Base-by-base conservation (phyloP, 2,113 vertebrate species). In the Stictonetta naevosa region DNA sequence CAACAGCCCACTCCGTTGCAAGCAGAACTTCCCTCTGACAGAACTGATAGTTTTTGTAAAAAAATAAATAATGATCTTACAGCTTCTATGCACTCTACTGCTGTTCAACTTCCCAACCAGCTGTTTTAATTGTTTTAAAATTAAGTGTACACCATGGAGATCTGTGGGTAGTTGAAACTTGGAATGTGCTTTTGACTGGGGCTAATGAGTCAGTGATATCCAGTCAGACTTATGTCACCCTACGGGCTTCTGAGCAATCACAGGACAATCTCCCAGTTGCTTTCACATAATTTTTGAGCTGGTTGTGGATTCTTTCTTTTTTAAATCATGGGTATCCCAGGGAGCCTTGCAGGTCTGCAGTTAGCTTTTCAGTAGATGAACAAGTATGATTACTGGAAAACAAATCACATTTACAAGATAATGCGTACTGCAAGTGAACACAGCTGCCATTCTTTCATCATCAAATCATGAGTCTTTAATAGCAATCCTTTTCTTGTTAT, bases 61-160 rank as follows among this genome's bases (percentile, higher is more conserved):
- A 77, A 91, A 72, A 74, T 86, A 91, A 90, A 38, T 90, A 91
- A 73, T 52, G 48, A 29, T 91, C 78, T 93, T 91, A 28, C 42
- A 40, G 38, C 29, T 66, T 72, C 44, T 58, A 42, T 88, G 79
- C 69, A 90, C 87, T 94, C 55, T 68, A 91, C 88, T 60, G 90
- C 93, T 94, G 46, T 64, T 88, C 90, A 74, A 26, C 69, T 86
- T 93, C 74, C 73, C 69, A 82, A 29, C 75, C 95, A 95, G 63
- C 97, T 97, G 96, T 92, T 96, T 93, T 94, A 96, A 95, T 86
- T 96, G 94, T 84, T 94, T 94, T 87, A 92, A 88, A 96, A 96
- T 93, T 89, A 92, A 73, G 26, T 26, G 62, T 78, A 60, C n/a
- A 48, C 77, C 60, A 26, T 58, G 46, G 95, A 97, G 80, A 91